Base-by-base conservation (phyloP, 2,113 vertebrate species). In the Paratilapia polleni region DNA sequence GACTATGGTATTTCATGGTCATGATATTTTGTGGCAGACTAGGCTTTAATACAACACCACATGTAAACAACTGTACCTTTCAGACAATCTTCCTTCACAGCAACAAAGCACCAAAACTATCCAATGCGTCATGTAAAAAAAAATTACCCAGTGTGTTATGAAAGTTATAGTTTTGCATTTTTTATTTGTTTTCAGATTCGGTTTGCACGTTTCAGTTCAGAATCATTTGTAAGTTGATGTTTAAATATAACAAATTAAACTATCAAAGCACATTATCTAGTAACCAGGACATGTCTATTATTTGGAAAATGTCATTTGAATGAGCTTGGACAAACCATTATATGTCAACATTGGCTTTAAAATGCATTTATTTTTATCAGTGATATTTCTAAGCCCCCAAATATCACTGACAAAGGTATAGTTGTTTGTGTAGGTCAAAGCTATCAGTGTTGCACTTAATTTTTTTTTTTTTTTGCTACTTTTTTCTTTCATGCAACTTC, bases 401-500 rank as follows among this genome's bases (percentile, higher is more conserved):
- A 31, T 31, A 31, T 68, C 47, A 4, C 15, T 12, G 41, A 19
- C 38, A 47, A 47, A 43, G 12, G 12, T 5, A 2, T 15, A 24
- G 0, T 15, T 47, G 38, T 47, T 14, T 26, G 38, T 47, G 8
- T 22, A 68, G 41, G 64, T 47, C 14, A 19, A 26, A 9, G 26
- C 41, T 26, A 8, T 15, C 41, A 26, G 6, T 26, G 64, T 43
- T 68, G 41, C 38, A 17, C 38, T 15, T 49, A 49, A 41, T 41
- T 41, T 38, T 2, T 38, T 2, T 38, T 41, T 17, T 11, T 8
- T 9, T 58, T 2, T 59, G 14, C 24, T 57, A 17, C 9, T 36
- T 4, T 41, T 38, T 1, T 9, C 34, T 58, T 60, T 38, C 17
- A 43, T 79, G 36, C 79, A 78, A 84, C 87, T 75, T 58, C 78